Base-by-base conservation (phyloP, 1,140 invertebrate genomes). In the Branchinecta lynchi region DNA sequence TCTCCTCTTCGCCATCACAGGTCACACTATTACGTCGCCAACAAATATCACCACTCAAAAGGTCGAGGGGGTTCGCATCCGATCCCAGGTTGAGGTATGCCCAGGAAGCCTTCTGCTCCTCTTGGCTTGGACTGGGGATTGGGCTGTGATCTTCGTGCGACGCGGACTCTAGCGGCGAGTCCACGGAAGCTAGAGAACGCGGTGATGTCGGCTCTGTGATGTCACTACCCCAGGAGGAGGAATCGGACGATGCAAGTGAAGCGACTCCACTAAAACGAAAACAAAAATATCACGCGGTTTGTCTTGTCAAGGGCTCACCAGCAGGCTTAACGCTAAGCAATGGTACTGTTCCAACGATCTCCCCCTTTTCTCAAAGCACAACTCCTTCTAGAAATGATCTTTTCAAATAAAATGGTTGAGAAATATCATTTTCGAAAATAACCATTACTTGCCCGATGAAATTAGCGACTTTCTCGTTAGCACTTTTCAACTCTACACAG, bases 221-320 rank as follows among this genome's bases (percentile, higher is more conserved):
- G 51, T 60, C 51, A 60, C 51, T 60, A 60, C 51, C 51, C 51
- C 51, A 60, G 12, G 51, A 60, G 51, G 51, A 60, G 12, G 51
- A 12, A 60, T 60, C 51, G 12, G 51, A 60, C 51, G 51, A 60
- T 60, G 17, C 51, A 12, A 60, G 17, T 20, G 51, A 60, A 15
- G 51, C 51, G 12, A 60, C 51, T 60, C 51, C 51, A 60, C 51
- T 60, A 20, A 12, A 60, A 60, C 3, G 51, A 60, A 60, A 60
- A 60, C 32, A 32, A 32, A 32, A 32, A 32, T 32, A 1, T 32
- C 5, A 32, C 2, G 5, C 32, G 32, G 32, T 32, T 32, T 5
- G 5, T 3, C 32, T n/a, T n/a, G 32, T 32, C 32, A 5, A 32
- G 32, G 32, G 32, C 32, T 32, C 32, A 32, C 5, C 32, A 32